These are phyloP conservation scores for Galagoides demidoff DNA, from an alignment of 2,797 vertebrate genomes.

Conservation along the genomic window DNA sequence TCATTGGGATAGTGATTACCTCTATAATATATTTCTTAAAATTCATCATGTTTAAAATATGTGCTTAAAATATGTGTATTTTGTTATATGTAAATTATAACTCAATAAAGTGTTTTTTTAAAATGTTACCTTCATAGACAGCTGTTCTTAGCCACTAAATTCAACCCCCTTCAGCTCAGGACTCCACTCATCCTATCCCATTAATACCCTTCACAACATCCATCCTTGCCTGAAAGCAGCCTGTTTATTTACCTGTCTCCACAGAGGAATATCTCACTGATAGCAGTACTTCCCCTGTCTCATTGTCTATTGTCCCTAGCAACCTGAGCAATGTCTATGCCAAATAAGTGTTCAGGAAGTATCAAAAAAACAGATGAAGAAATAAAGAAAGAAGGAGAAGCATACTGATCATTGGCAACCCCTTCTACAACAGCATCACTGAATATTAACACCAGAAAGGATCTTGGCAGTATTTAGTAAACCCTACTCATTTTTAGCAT, in stretches of 20 bases:
- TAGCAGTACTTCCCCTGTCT: accelerated
- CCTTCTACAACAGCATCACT: background rate
- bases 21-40: background rate
- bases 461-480: background rate
- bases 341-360: background rate
- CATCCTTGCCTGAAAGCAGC: background rate
- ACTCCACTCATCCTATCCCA: too few relatives aligned
- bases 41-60: background rate
- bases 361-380: background rate
- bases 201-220: accelerated
- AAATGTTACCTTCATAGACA: background rate
- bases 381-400: background rate
- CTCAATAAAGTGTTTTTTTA: background rate
- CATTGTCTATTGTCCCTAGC: background rate
- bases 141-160: too few relatives aligned
- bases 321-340: background rate
- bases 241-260: background rate
- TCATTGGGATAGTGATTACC: background rate
- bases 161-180: accelerated
- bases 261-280: accelerated
- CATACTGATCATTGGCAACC: background rate
- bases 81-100: background rate
- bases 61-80: background rate
- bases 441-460: background rate
- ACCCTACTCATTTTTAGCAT: background rate